Conservation (phyloP, 2,113 vertebrate species). For the Pitta sordida region DNA sequence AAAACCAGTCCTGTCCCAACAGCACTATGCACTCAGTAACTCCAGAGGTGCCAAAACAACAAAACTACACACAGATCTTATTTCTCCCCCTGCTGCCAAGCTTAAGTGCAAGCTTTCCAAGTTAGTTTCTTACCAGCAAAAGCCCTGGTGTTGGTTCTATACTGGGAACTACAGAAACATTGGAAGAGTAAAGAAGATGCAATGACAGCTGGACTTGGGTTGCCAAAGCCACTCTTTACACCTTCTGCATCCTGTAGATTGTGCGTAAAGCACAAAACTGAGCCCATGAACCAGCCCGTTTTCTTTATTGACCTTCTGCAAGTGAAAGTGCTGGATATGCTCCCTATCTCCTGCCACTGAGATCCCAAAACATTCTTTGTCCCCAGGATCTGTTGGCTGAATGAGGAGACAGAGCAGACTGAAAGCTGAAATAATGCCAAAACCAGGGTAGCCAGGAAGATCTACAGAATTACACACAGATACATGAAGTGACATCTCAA, state of each 20-base stretch:
- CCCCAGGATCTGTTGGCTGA: not conserved
- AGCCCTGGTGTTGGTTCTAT: not conserved
- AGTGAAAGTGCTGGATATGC: accelerated
- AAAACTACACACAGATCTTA: not conserved
- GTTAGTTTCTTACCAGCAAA: not conserved
- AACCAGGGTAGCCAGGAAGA: not conserved
- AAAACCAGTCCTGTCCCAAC: not conserved
- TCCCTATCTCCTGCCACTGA: not conserved
- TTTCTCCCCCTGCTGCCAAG: not conserved
- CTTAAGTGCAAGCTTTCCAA: not conserved
- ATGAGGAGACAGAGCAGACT: not conserved
- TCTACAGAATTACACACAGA: not conserved
- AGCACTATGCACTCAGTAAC: accelerated
- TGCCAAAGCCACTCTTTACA: not conserved
- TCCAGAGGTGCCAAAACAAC: not conserved
- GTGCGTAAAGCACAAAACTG: not conserved
- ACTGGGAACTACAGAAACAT: not conserved
- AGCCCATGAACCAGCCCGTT: not conserved
- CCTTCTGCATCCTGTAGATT: not conserved
- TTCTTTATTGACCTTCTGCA: not conserved
- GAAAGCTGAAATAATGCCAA: not conserved
- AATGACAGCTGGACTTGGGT: not conserved
- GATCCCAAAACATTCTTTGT: not conserved
- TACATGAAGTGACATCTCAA: not conserved
- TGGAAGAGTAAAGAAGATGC: not conserved